Evolutionary conservation across 1,140 invertebrate species (phyloP).

Genomic region (Papilio polyxenes): DNA sequence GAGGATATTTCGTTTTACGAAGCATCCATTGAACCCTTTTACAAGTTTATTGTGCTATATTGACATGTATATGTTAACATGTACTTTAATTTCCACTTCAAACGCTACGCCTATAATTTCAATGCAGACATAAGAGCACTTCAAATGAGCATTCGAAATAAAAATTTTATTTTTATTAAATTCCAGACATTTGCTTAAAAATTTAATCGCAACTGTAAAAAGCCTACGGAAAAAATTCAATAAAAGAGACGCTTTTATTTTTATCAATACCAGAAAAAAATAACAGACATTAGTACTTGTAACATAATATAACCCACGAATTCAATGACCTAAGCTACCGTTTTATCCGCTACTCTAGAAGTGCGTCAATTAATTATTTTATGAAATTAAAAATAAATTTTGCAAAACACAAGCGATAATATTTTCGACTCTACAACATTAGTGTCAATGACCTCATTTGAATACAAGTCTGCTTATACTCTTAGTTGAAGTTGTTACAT

Average conservation of each 20-base stretch:
- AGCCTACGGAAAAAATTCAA: background rate
- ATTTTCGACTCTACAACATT: background rate
- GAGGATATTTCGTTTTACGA: background rate
- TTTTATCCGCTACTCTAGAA: background rate
- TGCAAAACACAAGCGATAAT: background rate
- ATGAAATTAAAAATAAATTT: background rate
- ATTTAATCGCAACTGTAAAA: background rate
- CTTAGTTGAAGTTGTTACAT: slow-evolving; percentile 6
- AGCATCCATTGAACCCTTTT: background rate
- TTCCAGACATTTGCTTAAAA: background rate
- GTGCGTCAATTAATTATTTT: background rate
- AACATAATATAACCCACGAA: no score
- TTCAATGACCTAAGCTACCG: background rate
- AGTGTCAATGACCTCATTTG: slow-evolving; percentile 7
- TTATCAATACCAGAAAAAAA: no score
- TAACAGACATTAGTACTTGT: no score
- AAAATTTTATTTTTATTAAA: background rate
- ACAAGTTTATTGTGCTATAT: background rate
- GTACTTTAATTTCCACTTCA: background rate
- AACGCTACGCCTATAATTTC: background rate
- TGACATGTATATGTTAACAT: background rate
- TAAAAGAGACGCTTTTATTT: no score
- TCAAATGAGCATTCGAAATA: background rate
- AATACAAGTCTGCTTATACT: slow-evolving; percentile 8
- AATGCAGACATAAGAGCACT: background rate